These are phyloP conservation scores for Rhopalosiphum maidis DNA, from an alignment of 1,140 invertebrate species.

Conservation along the genomic window DNA sequence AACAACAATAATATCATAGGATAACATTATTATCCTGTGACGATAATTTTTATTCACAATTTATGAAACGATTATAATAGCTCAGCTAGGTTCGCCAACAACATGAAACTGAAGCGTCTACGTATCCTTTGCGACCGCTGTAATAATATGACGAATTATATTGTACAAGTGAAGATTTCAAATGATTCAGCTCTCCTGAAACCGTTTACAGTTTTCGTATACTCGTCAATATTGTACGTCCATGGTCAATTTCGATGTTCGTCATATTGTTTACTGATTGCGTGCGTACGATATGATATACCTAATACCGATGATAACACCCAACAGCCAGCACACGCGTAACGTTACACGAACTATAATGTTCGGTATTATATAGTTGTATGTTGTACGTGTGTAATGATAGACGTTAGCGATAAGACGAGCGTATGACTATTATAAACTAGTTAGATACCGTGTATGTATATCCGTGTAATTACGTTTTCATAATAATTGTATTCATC, in stretches of 20 bases:
- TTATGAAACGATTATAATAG: neutral
- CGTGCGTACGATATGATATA: neutral
- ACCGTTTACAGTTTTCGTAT: too few species aligned
- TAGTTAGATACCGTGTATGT: neutral
- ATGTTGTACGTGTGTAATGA: neutral
- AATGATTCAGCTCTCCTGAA: neutral
- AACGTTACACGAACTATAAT: neutral
- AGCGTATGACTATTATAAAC: slow-evolving; percentile 16
- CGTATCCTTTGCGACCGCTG: neutral
- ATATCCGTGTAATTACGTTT: neutral
- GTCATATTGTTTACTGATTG: neutral
- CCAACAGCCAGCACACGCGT: neutral
- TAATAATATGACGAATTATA: neutral
- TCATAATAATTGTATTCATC: neutral
- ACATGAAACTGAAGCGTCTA: neutral
- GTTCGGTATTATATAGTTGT: neutral
- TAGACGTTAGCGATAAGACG: neutral
- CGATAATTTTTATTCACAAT: neutral
- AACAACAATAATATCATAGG: neutral
- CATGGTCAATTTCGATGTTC: neutral
- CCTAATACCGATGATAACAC: neutral
- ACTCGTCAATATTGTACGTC: neutral
- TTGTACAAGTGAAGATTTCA: neutral
- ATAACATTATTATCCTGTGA: neutral
- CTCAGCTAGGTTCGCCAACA: neutral